A percentile compares a stretch with the other conserved stretches of the same genome.
Conservation (phyloP, 2,888 invertebrate species). For the Meganola albula region DNA sequence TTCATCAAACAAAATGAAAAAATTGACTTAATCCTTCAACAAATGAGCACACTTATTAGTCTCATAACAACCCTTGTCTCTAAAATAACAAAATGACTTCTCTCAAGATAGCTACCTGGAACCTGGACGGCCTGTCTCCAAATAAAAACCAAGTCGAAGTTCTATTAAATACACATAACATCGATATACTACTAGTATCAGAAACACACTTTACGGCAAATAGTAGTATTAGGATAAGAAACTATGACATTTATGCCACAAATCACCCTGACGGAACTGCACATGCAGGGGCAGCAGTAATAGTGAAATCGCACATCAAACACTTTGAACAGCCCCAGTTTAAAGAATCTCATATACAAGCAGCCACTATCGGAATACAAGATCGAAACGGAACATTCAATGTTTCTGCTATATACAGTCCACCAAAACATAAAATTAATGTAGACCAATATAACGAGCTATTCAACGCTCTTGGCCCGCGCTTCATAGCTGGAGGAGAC, state of each 20-base stretch:
- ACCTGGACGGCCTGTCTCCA: constrained; percentile 15
- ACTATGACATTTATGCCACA: constrained; percentile 9
- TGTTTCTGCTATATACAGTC: constrained; percentile 15
- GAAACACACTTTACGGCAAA: constrained; percentile 10
- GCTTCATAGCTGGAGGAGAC: constrained; percentile 16
- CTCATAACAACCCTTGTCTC: constrained; percentile 7
- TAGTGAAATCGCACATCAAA: constrained; percentile 11
- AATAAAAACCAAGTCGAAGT: constrained; percentile 11
- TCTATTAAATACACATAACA: constrained; percentile 7
- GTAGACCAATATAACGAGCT: constrained; percentile 3
- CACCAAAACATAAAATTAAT: constrained; percentile 16
- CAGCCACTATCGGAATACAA: constrained; percentile 11
- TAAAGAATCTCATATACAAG: constrained; percentile 15
- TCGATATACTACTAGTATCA: constrained; percentile 17
- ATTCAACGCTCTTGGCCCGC: constrained; percentile 8
- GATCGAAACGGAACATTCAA: constrained; percentile 7
- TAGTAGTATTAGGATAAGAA: constrained; percentile 5
- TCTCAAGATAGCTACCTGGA: constrained; percentile 12
- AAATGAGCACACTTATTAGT: constrained; percentile 10
- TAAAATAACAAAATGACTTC: constrained; percentile 4
- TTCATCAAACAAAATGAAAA: constrained; percentile 17
- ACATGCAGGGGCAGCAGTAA: constrained; percentile 15
- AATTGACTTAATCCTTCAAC: constrained; percentile 13
- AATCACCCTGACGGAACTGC: constrained; percentile 17
- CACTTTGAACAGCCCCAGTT: constrained; percentile 8